These are phyloP conservation scores for Onchidella celtica DNA, from an alignment of 2,888 invertebrate species.

Conservation along the genomic window DNA sequence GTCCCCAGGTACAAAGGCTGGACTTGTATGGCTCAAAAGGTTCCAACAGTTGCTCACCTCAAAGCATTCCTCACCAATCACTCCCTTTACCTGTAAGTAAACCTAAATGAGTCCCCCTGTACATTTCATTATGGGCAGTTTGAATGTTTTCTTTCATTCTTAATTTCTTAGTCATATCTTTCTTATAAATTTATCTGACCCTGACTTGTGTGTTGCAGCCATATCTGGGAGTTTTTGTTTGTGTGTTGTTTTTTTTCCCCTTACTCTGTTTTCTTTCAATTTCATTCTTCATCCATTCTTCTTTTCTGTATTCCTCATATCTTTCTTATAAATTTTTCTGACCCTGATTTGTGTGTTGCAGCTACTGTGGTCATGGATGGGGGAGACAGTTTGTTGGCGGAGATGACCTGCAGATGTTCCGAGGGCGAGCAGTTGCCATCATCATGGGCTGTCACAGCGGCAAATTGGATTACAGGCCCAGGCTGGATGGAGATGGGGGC, in stretches of 20 bases:
- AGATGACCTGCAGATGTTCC: slow-evolving; percentile 83
- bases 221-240: not conserved
- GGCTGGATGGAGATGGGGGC: slow-evolving; percentile 84
- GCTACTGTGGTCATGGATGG: slow-evolving; percentile 89
- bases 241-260: not conserved
- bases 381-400: slow-evolving; percentile 85
- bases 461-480: slow-evolving; percentile 82
- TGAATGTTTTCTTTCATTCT: no score
- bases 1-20: slow-evolving; percentile 36
- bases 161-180: not conserved
- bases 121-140: no score
- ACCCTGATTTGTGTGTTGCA: slow-evolving; percentile 69
- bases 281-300: not conserved
- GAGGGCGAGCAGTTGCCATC: slow-evolving; percentile 83
- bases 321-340: not conserved
- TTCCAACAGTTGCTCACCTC: slow-evolving; percentile 30
- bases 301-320: not conserved
- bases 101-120: no score
- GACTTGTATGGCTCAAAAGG: slow-evolving; percentile 39
- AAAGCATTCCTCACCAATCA: slow-evolving; percentile 27
- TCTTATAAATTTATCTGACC: not conserved
- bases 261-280: no score
- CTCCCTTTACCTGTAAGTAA: slow-evolving; percentile 43
- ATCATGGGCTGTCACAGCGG: slow-evolving; percentile 89
- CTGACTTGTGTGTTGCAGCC: not conserved